Base-by-base conservation (phyloP, 1,140 invertebrate genomes). In the Rhyzopertha dominica region DNA sequence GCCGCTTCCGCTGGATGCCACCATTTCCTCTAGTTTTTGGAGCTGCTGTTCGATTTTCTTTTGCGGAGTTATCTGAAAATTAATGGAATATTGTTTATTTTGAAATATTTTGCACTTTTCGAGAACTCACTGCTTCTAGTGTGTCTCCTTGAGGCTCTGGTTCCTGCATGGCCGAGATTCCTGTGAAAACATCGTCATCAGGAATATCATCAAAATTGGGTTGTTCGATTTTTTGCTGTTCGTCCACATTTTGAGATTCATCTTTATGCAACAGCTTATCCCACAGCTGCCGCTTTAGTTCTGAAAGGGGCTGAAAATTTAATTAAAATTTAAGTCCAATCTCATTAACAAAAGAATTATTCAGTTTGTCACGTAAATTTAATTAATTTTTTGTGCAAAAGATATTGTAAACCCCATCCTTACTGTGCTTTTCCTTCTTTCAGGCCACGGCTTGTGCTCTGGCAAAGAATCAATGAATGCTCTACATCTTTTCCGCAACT, bases 221-320 rank as follows among this genome's bases (percentile, higher is more conserved):
- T 37, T 34, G 39, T 18, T 10, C 22, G 37, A 10, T 9, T 18
- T 25, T 47, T 20, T 42, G 9, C 13, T 30, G n/a, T 19, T 43
- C 29, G 13, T 12, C 28, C n/a, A 5, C 3, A 14, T 19, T 30
- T 4, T 24, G 43, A 22, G n/a, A n/a, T n/a, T n/a, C n/a, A n/a
- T n/a, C n/a, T n/a, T n/a, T n/a, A n/a, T n/a, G n/a, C 44, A 26
- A 31, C 29, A 56, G 46, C 39, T 64, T 64, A 18, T 53, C 50
- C 70, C 70, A 72, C 3, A 74, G 46, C 42, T 62, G 57, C 14
- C 46, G 61, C 53, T 73, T 75, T 0, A 78, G 45, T 44, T 75
- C 75, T 0, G 72, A 71, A 5, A 77, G 47, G 7, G 76, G 76
- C 73, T 76, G 32, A 42, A 71, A 71, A 34, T 16, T 42, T n/a